phyloP scores from a whole-genome alignment of 2,797 vertebrate species.

The Pseudochaenichthys georgianus region DNA sequence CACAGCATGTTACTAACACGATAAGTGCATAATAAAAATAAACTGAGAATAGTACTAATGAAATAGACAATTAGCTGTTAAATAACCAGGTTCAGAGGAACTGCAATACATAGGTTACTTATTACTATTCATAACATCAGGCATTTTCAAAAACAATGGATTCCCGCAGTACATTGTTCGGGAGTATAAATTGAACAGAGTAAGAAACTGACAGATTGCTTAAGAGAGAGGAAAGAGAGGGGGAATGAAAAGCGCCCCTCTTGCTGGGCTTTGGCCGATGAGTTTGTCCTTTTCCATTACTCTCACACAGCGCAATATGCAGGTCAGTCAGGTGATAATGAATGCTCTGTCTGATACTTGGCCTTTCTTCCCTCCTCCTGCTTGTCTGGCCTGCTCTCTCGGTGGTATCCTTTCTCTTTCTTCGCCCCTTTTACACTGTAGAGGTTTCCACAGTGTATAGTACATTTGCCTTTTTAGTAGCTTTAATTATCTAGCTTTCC shows the following conservation, averaged over 20 bases:
- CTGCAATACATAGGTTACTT: background rate
- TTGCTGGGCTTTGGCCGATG: conserved; percentile 68
- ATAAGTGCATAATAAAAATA: background rate
- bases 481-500: conserved; percentile 52
- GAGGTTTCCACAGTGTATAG: conserved; percentile 11
- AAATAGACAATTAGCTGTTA: conserved; percentile 29
- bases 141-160: conserved; percentile 42
- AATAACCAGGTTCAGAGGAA: conserved; percentile 17
- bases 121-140: conserved; percentile 31
- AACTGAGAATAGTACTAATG: conserved; percentile 17
- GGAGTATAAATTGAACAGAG: conserved; percentile 48
- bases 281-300: conserved; percentile 80
- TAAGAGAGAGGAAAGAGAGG: conserved; percentile 50
- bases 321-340: conserved; percentile 81
- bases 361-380: conserved; percentile 65
- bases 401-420: conserved; percentile 31
- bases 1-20: conserved; percentile 10
- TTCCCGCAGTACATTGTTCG: conserved; percentile 32
- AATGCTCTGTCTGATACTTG: conserved; percentile 76
- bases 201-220: conserved; percentile 65
- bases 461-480: conserved; percentile 32
- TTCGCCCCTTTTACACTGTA: conserved; percentile 21
- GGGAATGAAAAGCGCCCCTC: conserved; percentile 67
- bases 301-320: conserved; percentile 75
- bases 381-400: conserved; percentile 46